A percentile compares a stretch with the other conserved stretches of the same genome.
Conservation (phyloP, 2,888 invertebrate species). For the Stenoptilia bipunctidactyla region DNA sequence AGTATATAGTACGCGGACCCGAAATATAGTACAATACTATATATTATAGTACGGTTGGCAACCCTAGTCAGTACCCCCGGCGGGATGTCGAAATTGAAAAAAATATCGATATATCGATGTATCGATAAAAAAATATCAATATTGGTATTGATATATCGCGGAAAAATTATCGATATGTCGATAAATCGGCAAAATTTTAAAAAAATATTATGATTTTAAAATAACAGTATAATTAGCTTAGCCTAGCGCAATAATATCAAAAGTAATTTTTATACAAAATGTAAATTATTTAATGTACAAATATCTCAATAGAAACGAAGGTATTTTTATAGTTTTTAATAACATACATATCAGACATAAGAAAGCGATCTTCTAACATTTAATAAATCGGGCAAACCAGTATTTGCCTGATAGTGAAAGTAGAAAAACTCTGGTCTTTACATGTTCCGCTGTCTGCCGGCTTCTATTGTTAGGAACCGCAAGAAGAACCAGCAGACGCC, state of each 20-base stretch:
- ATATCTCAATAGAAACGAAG: too few species aligned
- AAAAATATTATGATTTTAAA: too few species aligned
- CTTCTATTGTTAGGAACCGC: slow-evolving; percentile 11
- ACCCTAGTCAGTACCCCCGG: too few species aligned
- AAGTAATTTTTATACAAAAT: background rate
- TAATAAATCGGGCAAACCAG: slow-evolving; percentile 12
- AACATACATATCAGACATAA: too few species aligned
- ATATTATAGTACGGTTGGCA: too few species aligned
- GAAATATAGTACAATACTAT: too few species aligned
- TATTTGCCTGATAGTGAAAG: slow-evolving; percentile 14
- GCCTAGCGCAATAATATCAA: too few species aligned
- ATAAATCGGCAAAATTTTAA: slow-evolving; percentile 1
- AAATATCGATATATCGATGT: slow-evolving; percentile 3
- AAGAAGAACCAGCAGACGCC: slow-evolving; percentile 9
- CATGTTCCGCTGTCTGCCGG: slow-evolving; percentile 17
- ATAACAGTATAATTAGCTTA: too few species aligned
- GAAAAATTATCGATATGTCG: slow-evolving; percentile 3
- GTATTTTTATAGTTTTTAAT: too few species aligned
- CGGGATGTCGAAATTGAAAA: slow-evolving; percentile 3
- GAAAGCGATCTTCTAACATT: background rate
- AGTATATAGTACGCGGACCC: too few species aligned
- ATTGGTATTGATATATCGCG: slow-evolving; percentile 1
- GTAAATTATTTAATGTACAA: too few species aligned
- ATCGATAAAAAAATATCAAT: slow-evolving; percentile 3
- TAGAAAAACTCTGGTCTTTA: slow-evolving; percentile 18